A percentile compares a stretch with the other conserved stretches of the same genome.
phyloP scores from a whole-genome alignment of 2,888 invertebrate species.

The Linnaemya vulpina region DNA sequence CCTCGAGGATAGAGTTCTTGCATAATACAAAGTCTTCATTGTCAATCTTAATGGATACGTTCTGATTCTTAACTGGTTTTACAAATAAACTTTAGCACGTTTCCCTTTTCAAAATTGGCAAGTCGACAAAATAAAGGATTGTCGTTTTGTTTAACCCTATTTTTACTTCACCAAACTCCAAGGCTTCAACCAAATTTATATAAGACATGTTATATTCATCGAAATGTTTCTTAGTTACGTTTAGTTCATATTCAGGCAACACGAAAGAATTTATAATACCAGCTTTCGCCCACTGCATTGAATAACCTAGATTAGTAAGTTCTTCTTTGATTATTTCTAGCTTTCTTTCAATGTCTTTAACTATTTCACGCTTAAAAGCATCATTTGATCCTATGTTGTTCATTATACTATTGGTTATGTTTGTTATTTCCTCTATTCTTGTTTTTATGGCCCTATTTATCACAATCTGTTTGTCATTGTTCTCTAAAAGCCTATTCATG shows the following conservation, averaged over 20 bases:
- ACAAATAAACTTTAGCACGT: conserved; percentile 6
- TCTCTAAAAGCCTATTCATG: no score
- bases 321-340: conserved; percentile 62
- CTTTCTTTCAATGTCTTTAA: conserved; percentile 8
- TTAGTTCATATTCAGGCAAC: conserved; percentile 60
- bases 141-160: conserved; percentile 54
- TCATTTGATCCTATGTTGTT: background rate
- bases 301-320: conserved; percentile 44
- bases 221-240: conserved; percentile 48
- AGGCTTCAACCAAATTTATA: conserved; percentile 68
- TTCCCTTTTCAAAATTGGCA: conserved; percentile 62
- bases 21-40: conserved; percentile 8
- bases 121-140: conserved; percentile 64
- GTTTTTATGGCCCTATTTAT: conserved; percentile 15
- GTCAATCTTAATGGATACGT: conserved; percentile 7
- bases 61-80: conserved; percentile 21
- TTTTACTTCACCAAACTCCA: conserved; percentile 70
- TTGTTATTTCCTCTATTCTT: conserved; percentile 24
- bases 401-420: conserved; percentile 29
- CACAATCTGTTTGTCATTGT: no score
- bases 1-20: conserved; percentile 10
- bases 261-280: conserved; percentile 64
- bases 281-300: conserved; percentile 60
- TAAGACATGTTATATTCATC: conserved; percentile 66
- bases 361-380: background rate